Evolutionary conservation across 53 echinoderm and acorn worm genomes (phyloP).

Genomic region (Holothuria leucospilota): DNA sequence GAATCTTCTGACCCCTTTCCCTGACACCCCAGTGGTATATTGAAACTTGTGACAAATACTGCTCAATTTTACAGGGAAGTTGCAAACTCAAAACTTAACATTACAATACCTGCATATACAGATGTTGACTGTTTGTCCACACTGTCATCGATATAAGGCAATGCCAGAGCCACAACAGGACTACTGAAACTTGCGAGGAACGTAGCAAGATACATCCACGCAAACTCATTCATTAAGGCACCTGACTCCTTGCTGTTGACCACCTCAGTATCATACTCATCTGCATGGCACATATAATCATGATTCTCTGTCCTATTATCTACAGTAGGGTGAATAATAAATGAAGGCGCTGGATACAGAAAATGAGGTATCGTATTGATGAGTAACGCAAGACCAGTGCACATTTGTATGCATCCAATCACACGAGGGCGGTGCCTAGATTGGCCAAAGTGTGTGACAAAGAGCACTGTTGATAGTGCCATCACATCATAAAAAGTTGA

Average conservation of each 20-base stretch:
- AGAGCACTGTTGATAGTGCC: conserved; percentile 13
- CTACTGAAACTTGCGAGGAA: conserved; percentile 37
- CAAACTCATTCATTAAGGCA: conserved; percentile 3
- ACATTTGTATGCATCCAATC: conserved; percentile 31
- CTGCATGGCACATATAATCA: conserved; percentile 12
- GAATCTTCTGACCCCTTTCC: too few species aligned
- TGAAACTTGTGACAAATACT: too few species aligned
- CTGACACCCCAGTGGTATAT: too few species aligned
- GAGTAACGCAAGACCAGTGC: background rate
- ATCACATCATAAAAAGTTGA: conserved; percentile 34
- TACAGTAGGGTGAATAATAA: conserved; percentile 6
- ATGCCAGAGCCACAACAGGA: conserved; percentile 17
- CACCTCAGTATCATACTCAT: background rate
- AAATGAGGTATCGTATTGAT: conserved; percentile 22
- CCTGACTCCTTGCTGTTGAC: background rate
- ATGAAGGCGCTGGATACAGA: conserved; percentile 24
- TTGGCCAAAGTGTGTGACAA: conserved; percentile 40
- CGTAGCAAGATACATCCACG: conserved; percentile 24
- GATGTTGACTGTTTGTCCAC: conserved; percentile 31
- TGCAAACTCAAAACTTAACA: too few species aligned
- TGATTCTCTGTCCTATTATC: background rate
- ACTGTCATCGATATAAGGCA: conserved; percentile 41
- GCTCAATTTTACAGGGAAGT: background rate
- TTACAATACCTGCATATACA: conserved; percentile 27
- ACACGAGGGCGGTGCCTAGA: conserved; percentile 36